Conservation (phyloP, 2,113 vertebrate species). For the Sciurus niger region DNA sequence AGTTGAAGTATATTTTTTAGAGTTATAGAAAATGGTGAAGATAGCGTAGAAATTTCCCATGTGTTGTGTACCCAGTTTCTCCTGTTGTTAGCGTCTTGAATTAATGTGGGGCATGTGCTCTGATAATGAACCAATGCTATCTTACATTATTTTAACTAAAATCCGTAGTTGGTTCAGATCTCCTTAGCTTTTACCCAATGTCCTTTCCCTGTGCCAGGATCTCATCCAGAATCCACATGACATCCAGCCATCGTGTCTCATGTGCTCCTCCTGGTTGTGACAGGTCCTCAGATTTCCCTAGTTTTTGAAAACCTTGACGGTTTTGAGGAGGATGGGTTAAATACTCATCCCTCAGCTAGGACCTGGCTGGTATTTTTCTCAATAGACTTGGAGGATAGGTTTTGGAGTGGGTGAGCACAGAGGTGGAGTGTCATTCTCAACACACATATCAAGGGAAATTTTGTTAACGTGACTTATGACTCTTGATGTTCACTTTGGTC, state of each 20-base stretch:
- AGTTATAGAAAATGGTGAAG: not conserved
- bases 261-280: not conserved
- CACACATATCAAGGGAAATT: not conserved
- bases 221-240: not conserved
- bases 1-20: not conserved
- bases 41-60: not conserved
- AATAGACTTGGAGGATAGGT: not conserved
- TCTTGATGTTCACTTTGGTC: not conserved
- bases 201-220: not conserved
- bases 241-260: not conserved
- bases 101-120: not conserved
- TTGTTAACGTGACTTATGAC: not conserved
- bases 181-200: not conserved
- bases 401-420: not conserved
- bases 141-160: not conserved
- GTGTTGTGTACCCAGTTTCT: not conserved
- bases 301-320: not conserved
- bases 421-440: not conserved
- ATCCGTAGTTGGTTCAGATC: not conserved
- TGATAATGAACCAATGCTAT: not conserved
- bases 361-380: not conserved
- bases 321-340: not conserved
- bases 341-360: not conserved
- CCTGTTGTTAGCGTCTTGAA: not conserved
- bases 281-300: not conserved